phyloP scores from a whole-genome alignment of 2,113 vertebrate species.

The Lampris incognitus region DNA sequence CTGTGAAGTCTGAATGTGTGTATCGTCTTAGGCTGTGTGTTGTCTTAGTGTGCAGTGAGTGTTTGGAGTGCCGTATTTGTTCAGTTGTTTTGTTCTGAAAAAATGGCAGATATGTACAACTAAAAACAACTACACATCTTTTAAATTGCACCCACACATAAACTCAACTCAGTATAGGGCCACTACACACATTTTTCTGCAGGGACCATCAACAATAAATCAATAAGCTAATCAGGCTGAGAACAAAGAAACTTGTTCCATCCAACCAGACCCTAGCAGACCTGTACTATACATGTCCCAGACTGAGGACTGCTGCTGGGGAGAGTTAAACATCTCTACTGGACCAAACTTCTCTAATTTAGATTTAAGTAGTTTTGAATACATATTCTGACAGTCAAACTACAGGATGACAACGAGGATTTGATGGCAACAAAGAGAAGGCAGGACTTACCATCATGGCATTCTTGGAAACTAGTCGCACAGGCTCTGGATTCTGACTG shows the following conservation, averaged over 20 bases:
- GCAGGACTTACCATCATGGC: slow-evolving; percentile 91
- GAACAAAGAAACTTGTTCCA: slow-evolving; percentile 16
- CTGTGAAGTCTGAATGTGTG: too few relatives aligned
- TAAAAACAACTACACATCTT: too few relatives aligned
- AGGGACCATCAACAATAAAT: too few relatives aligned
- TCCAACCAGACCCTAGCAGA: not conserved
- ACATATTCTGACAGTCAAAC: slow-evolving; percentile 8
- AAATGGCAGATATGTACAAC: too few relatives aligned
- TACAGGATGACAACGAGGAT: not conserved
- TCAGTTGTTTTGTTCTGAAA: too few relatives aligned
- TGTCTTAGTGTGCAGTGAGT: too few relatives aligned
- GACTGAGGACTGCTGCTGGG: not conserved
- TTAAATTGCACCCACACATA: too few relatives aligned
- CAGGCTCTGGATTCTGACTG: slow-evolving; percentile 90
- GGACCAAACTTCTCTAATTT: slow-evolving; percentile 11
- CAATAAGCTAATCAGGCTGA: too few relatives aligned
- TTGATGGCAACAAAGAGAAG: not conserved
- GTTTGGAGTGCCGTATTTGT: too few relatives aligned
- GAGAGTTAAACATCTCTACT: not conserved
- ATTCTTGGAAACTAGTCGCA: slow-evolving; percentile 96
- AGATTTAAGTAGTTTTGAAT: slow-evolving; percentile 9
- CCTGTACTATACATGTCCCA: too few relatives aligned
- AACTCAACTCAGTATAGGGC: slow-evolving; percentile 11
- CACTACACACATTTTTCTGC: slow-evolving; percentile 34
- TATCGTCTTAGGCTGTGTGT: too few relatives aligned